These are phyloP conservation scores for Zaprionus ornatus DNA, from an alignment of 1,140 invertebrate genomes.

Conservation along the genomic window DNA sequence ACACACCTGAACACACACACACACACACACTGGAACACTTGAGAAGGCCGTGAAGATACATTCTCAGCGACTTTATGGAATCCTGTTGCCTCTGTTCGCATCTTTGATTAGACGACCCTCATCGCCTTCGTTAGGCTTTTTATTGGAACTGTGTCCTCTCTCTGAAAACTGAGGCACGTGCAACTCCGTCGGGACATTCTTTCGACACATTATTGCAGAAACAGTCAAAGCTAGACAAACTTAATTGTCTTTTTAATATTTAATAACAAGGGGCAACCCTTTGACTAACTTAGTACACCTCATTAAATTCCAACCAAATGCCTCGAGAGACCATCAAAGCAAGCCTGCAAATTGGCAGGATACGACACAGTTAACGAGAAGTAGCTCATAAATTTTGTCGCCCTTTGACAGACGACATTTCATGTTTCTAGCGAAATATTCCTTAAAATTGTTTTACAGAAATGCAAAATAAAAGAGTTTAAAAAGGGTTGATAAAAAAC, in stretches of 20 bases:
- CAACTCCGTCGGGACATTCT: not conserved
- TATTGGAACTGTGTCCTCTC: constrained; percentile 12
- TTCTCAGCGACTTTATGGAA: not conserved
- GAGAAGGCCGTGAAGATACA: not conserved
- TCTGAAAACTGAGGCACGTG: constrained; percentile 6
- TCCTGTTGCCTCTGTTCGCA: not conserved
- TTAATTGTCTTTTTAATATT: constrained; percentile 36
- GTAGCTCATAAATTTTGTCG: not conserved
- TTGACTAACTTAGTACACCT: constrained; percentile 7
- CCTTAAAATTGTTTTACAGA: not conserved
- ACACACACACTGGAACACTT: too few relatives aligned
- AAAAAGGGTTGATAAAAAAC: not conserved
- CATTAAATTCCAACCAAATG: not conserved
- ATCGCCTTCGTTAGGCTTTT: constrained; percentile 24
- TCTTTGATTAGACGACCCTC: constrained; percentile 4
- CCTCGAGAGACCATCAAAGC: not conserved
- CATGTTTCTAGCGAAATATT: not conserved
- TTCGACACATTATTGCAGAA: not conserved
- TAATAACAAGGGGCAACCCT: constrained; percentile 2
- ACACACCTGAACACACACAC: not conserved
- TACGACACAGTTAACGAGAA: constrained; percentile 10
- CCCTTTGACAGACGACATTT: not conserved
- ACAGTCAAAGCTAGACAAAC: not conserved
- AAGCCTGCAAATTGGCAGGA: constrained; percentile 16
- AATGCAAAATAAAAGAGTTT: not conserved